Conservation (phyloP, 2,113 vertebrate species). For the Rhinoptilus africanus region DNA sequence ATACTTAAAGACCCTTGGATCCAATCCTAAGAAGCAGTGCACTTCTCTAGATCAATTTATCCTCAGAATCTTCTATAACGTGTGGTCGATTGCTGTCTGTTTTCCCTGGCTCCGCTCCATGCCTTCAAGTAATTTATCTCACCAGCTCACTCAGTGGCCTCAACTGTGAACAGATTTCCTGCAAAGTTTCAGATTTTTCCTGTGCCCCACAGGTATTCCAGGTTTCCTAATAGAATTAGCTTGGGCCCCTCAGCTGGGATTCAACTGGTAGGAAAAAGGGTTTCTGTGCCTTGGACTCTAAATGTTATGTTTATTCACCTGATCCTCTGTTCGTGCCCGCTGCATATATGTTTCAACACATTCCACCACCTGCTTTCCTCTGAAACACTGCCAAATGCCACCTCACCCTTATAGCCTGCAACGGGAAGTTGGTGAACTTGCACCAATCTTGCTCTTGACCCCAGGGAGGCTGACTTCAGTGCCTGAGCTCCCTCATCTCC, state of each 20-base stretch:
- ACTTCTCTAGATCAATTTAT: not conserved
- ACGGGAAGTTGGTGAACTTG: not conserved
- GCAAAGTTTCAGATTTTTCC: not conserved
- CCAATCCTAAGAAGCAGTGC: not conserved
- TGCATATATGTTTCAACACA: not conserved
- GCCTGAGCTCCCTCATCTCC: not conserved
- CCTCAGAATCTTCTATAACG: not conserved
- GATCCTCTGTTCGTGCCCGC: fast-evolving
- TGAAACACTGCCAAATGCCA: not conserved
- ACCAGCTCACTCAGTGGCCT: not conserved
- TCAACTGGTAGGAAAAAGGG: not conserved
- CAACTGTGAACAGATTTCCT: not conserved
- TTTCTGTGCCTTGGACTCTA: not conserved
- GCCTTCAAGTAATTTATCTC: not conserved
- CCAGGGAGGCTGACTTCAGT: not conserved
- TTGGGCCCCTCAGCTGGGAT: not conserved
- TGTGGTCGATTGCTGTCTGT: not conserved
- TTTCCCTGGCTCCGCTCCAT: conserved; percentile 18
- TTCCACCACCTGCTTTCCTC: not conserved
- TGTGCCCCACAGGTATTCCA: not conserved
- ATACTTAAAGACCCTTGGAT: not conserved
- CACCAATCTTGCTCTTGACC: not conserved
- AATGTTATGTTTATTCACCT: not conserved
- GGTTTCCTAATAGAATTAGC: not conserved
- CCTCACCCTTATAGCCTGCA: not conserved